phyloP scores from a whole-genome alignment of 37 sponge, comb jelly and placozoan species.

The Beroe ovata region DNA sequence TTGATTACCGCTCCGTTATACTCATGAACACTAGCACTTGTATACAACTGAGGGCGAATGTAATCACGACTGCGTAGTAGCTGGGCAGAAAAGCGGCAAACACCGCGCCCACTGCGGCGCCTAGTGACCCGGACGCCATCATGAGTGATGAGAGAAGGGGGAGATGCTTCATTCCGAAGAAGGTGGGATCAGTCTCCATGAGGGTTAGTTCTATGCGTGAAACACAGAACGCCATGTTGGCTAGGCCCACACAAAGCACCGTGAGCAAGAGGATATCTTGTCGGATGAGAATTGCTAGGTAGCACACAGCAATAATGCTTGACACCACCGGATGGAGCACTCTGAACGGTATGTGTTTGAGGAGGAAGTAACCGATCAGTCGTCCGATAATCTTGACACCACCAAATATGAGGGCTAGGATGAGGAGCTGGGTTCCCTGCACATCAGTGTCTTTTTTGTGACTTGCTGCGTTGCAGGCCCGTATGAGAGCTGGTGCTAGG shows the following conservation, averaged over 20 bases:
- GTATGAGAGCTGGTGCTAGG: background rate
- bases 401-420: conserved; percentile 15
- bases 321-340: background rate
- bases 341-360: background rate
- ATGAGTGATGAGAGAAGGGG: background rate
- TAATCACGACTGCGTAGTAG: background rate
- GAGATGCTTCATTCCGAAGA: background rate
- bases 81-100: background rate
- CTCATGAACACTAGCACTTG: background rate
- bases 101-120: conserved; percentile 10
- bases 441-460: background rate
- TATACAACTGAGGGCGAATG: conserved; percentile 8
- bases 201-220: background rate
- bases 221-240: conserved; percentile 32
- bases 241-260: background rate
- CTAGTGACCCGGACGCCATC: background rate
- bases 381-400: background rate
- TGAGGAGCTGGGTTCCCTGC: background rate
- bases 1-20: background rate
- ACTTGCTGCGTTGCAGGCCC: background rate
- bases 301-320: background rate
- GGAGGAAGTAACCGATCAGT: background rate
- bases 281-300: background rate
- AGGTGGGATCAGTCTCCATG: background rate
- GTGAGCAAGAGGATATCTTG: background rate